A percentile compares a stretch with the other conserved stretches of the same genome.
These are phyloP conservation scores for Byasa hedistus DNA, from an alignment of 2,888 invertebrate genomes.

Conservation along the genomic window DNA sequence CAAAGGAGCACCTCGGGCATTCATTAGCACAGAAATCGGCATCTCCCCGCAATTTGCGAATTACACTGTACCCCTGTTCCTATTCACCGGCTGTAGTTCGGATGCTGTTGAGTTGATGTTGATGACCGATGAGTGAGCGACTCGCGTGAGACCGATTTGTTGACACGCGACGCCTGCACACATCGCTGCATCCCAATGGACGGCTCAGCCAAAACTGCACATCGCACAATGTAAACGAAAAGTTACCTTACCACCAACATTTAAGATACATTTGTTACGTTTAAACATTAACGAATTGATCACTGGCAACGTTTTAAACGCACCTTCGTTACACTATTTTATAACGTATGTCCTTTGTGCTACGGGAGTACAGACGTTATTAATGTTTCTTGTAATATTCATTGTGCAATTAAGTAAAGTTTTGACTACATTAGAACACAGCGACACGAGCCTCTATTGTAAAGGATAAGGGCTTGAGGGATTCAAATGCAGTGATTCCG, in stretches of 20 bases:
- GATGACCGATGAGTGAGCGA: conserved; percentile 38
- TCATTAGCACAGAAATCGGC: conserved; percentile 28
- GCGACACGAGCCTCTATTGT: conserved; percentile 28
- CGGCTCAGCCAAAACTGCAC: conserved; percentile 1
- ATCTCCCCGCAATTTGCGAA: conserved; percentile 38
- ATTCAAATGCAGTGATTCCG: conserved; percentile 29
- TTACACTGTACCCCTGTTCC: conserved; percentile 38
- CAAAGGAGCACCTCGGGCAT: conserved; percentile 25
- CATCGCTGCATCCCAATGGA: conserved; percentile 36
- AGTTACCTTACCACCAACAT: neutral
- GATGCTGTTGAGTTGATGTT: conserved; percentile 35
- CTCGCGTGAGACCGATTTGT: conserved; percentile 43
- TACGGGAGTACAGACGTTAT: conserved; percentile 10
- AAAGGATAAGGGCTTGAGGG: conserved; percentile 32
- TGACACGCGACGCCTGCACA: conserved; percentile 43
- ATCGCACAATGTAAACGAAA: neutral
- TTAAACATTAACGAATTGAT: neutral
- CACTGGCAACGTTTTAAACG: neutral
- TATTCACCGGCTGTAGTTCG: conserved; percentile 36
- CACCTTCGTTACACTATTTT: conserved; percentile 22
- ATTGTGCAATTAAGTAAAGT: conserved; percentile 35
- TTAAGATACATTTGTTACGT: neutral
- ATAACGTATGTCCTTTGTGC: conserved; percentile 1
- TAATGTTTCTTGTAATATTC: conserved; percentile 2
- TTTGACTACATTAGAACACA: conserved; percentile 31